Evolutionary conservation across 1,140 invertebrate species (phyloP).

Genomic region (Drosophila lacertosa): DNA sequence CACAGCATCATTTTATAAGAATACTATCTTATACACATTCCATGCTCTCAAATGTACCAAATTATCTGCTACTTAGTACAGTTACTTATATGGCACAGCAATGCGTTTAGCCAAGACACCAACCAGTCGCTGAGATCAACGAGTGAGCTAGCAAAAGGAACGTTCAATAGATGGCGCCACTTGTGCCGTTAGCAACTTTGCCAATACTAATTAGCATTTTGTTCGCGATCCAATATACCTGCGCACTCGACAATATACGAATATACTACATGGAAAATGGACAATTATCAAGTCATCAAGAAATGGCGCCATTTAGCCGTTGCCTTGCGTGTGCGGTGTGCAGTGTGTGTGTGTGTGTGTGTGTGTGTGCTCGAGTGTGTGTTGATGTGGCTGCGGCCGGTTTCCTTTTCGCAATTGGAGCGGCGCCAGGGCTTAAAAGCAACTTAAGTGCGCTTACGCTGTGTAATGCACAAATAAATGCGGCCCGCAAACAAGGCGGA

Average conservation of each 20-base stretch:
- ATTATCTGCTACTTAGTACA: slow-evolving; percentile 9
- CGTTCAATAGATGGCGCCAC: slow-evolving; percentile 39
- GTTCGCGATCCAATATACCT: slow-evolving; percentile 12
- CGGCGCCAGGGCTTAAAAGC: slow-evolving; percentile 74
- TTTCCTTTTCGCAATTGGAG: slow-evolving; percentile 74
- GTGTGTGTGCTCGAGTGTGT: slow-evolving; percentile 29
- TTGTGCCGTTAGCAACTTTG: neutral
- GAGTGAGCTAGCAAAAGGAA: neutral
- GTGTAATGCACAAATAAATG: slow-evolving; percentile 79
- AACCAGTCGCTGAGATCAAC: slow-evolving; percentile 28
- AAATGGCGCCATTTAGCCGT: slow-evolving; percentile 56
- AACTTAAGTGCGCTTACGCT: slow-evolving; percentile 75
- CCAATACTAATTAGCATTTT: slow-evolving; percentile 16
- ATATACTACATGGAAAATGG: slow-evolving; percentile 30
- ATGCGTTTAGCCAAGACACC: slow-evolving; percentile 27
- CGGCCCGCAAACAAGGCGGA: slow-evolving; percentile 47
- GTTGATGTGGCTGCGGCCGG: slow-evolving; percentile 9
- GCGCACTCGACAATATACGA: slow-evolving; percentile 14
- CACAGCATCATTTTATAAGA: too few relatives aligned
- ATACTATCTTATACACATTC: neutral
- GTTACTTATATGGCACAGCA: neutral
- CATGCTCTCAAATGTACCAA: slow-evolving; percentile 2
- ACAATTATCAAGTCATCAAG: slow-evolving; percentile 37
- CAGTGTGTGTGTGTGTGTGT: slow-evolving; percentile 20
- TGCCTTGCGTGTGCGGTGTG: slow-evolving; percentile 12